Evolutionary conservation across 2,113 vertebrate species (phyloP), one percentile per base, ranked within the genome.

Genomic region (Phaethon lepturus): DNA sequence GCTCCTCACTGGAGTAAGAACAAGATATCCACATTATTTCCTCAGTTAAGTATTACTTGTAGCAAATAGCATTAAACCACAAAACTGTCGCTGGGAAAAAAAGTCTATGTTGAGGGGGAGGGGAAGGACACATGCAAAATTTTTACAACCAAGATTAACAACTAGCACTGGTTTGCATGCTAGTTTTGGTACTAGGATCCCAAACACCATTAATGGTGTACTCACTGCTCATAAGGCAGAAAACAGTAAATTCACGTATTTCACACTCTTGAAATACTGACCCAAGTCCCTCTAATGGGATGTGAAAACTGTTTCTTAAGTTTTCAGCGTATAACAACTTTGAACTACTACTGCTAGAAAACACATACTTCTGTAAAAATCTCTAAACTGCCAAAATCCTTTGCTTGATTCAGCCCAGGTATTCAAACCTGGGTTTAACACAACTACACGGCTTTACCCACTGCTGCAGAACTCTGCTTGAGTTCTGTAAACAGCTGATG

Each of bases 1-100:
- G 99, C 89, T 99, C 99, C 97, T 99, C 99, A 97, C 99, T 99
- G 91, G 53, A 91, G 77, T 85, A 25, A 86, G 76, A 92, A 71
- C 93, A 95, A 10, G 50, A 72, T 59, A 68, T 20, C 35, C 0
- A 0, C 56, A 38, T 90, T 88, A 95, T 67, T 88, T 55, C 58
- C 50, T 81, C 66, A 42, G 44, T 68, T 63, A 86, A 90, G 45
- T 82, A 64, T 49, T 56, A 67, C 33, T 71, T 38, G 31, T 94
- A 49, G n/a, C 66, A 72, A 85, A 87, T 7, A 79, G 53, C 66
- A 59, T 76, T 76, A 85, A 88, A 72, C 35, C 17, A 79, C 62
- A 87, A 82, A 73, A 50, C 82, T 6, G 7, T 72, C 64, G 42
- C 5, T 18, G 15, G 50, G 59, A 18, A 9, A 68, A 59, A 59